Percentiles rank a stretch among this genome's conserved stretches.
Conservation (phyloP, 2,888 invertebrate species). For the Metellina segmentata region DNA sequence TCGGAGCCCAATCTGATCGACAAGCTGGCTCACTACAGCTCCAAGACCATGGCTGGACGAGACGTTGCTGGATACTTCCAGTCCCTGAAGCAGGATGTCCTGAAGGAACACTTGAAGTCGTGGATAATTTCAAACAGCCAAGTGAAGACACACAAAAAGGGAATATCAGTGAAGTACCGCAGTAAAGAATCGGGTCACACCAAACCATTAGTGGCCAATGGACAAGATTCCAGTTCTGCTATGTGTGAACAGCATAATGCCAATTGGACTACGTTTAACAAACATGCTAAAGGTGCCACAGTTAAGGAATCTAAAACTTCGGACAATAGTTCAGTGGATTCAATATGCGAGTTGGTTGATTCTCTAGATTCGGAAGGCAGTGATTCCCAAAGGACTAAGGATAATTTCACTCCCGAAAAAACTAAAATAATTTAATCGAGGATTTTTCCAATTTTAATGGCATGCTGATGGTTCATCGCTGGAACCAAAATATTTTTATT, state of each 20-base stretch:
- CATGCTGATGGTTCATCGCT: not conserved
- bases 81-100: slow-evolving; percentile 65
- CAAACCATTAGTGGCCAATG: slow-evolving; percentile 47
- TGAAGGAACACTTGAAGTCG: slow-evolving; percentile 69
- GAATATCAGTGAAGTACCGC: slow-evolving; percentile 54
- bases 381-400: not conserved
- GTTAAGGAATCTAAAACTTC: slow-evolving; percentile 4
- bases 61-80: slow-evolving; percentile 72
- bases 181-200: slow-evolving; percentile 45
- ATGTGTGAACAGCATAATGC: not conserved
- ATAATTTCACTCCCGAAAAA: not conserved
- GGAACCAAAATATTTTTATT: too few species aligned
- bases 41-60: slow-evolving; percentile 67
- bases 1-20: slow-evolving; percentile 68
- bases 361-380: slow-evolving; percentile 23
- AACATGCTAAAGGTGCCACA: not conserved
- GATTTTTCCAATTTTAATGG: not conserved
- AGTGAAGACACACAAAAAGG: slow-evolving; percentile 42
- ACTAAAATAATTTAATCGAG: slow-evolving; percentile 8
- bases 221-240: slow-evolving; percentile 19
- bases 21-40: slow-evolving; percentile 68
- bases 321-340: slow-evolving; percentile 17
- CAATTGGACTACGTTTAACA: slow-evolving; percentile 16
- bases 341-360: slow-evolving; percentile 34
- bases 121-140: slow-evolving; percentile 58